Conservation (phyloP, 53 echinoderm and acorn worm genomes). For the Apostichopus leukothele region DNA sequence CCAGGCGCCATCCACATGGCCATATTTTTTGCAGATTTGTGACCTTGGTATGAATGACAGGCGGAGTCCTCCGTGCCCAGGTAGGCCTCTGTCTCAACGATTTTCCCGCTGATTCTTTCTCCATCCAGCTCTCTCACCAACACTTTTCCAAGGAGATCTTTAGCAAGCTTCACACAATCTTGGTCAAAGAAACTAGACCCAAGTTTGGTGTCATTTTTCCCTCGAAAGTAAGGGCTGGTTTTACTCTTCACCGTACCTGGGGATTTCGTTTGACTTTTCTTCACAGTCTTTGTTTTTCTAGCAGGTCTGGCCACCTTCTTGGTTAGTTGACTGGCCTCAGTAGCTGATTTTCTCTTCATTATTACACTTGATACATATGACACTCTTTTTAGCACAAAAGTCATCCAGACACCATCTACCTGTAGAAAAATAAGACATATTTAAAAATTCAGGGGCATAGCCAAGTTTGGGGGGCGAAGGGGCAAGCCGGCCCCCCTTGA, state of each 20-base stretch:
- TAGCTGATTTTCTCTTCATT: conserved; percentile 4
- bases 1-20: conserved; percentile 91
- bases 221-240: not conserved
- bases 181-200: conserved; percentile 62
- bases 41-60: conserved; percentile 73
- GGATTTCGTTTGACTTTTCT: not conserved
- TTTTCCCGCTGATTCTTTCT: conserved; percentile 66
- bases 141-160: conserved; percentile 74
- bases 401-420: too few species aligned
- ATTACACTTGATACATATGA: not conserved
- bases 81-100: conserved; percentile 94
- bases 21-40: conserved; percentile 51
- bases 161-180: conserved; percentile 75
- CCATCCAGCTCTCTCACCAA: conserved; percentile 64
- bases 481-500: too few species aligned
- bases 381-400: too few species aligned
- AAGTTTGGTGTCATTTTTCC: not conserved
- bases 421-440: too few species aligned
- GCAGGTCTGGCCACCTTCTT: not conserved
- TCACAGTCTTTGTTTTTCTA: not conserved
- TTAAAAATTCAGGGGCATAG: too few species aligned
- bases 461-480: too few species aligned
- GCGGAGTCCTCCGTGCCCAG: conserved; percentile 81
- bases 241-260: not conserved
- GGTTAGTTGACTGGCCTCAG: not conserved